Conservation (phyloP, 2,797 vertebrate genomes). For the Dermochelys coriacea region DNA sequence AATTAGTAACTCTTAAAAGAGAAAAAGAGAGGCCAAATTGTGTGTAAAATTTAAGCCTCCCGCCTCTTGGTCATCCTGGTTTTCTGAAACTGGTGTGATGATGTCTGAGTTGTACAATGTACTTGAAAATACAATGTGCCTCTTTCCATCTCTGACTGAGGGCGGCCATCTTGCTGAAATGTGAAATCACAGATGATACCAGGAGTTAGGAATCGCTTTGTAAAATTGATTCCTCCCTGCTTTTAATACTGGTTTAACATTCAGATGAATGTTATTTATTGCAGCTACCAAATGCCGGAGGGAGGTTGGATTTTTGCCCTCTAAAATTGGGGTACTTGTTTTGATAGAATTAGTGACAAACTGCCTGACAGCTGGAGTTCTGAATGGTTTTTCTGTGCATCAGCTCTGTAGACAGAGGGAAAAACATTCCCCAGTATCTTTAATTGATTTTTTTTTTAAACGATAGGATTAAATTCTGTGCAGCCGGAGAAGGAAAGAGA, state of each 20-base stretch:
- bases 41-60: not conserved
- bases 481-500: not conserved
- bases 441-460: not conserved
- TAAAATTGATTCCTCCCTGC: not conserved
- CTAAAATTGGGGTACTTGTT: not conserved
- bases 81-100: not conserved
- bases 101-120: not conserved
- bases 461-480: slow-evolving; percentile 5
- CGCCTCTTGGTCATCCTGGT: not conserved
- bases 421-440: not conserved
- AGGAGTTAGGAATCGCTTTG: not conserved
- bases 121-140: not conserved
- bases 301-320: not conserved
- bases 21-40: not conserved
- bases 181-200: not conserved
- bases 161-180: not conserved
- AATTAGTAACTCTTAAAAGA: not conserved
- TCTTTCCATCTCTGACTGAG: not conserved
- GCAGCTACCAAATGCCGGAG: not conserved
- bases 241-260: not conserved
- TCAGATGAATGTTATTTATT: slow-evolving; percentile 2
- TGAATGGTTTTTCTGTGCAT: not conserved
- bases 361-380: not conserved
- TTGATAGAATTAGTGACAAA: not conserved
- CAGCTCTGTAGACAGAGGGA: not conserved